phyloP scores from a whole-genome alignment of 2,888 invertebrate genomes.

The Calameuta filiformis region DNA sequence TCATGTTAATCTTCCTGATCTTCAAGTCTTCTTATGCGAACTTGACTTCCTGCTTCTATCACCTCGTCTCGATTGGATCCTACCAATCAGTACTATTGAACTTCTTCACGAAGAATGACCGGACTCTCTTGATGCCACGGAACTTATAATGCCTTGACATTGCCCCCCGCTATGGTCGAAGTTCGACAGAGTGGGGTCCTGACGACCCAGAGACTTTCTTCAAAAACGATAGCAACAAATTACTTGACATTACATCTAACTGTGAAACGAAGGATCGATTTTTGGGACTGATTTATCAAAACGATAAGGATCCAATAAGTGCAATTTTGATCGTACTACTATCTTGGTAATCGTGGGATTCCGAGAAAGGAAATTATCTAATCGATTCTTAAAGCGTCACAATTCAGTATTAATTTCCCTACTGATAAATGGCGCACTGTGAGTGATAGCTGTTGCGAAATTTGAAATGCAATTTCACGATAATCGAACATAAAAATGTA shows the following conservation, averaged over 20 bases:
- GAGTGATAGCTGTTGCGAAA: neutral
- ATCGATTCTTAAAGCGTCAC: neutral
- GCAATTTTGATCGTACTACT: neutral
- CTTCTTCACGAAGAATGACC: constrained; percentile 58
- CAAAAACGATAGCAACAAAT: constrained; percentile 12
- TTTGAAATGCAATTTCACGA: neutral
- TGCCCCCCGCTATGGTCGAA: constrained; percentile 52
- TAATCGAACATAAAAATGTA: constrained; percentile 27
- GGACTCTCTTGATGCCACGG: constrained; percentile 50
- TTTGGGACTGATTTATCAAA: neutral
- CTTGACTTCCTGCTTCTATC: neutral
- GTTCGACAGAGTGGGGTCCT: constrained; percentile 11
- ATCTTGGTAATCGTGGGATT: neutral
- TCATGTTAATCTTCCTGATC: constrained; percentile 7
- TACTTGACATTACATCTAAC: neutral
- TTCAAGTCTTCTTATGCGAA: neutral
- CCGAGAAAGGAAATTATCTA: neutral
- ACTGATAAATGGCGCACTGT: neutral
- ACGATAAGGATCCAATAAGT: neutral
- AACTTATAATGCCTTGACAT: constrained; percentile 66
- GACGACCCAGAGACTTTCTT: constrained; percentile 19
- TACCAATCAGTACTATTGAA: constrained; percentile 33
- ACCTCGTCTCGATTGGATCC: neutral
- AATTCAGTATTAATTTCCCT: neutral
- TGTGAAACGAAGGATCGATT: neutral